phyloP scores from a whole-genome alignment of 2,113 vertebrate species.

The Mionectes macconnelli region DNA sequence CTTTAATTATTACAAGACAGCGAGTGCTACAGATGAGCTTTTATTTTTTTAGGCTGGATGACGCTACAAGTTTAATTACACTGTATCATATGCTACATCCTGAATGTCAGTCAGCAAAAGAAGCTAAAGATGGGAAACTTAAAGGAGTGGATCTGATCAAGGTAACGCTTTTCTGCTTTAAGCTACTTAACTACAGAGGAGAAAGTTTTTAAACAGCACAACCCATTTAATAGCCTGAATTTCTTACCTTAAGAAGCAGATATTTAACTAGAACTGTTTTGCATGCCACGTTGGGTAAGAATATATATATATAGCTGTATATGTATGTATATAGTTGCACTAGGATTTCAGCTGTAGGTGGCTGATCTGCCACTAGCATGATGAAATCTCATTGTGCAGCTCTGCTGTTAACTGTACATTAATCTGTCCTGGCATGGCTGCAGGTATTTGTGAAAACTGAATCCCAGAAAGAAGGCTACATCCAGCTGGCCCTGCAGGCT shows the following conservation, averaged over 20 bases:
- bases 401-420: neutral
- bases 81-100: constrained; percentile 90
- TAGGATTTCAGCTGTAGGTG: neutral
- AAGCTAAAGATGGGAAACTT: constrained; percentile 75
- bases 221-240: neutral
- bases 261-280: neutral
- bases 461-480: constrained; percentile 84
- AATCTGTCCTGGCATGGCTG: neutral
- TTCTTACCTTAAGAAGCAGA: neutral
- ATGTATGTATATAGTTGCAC: neutral
- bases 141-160: constrained; percentile 84
- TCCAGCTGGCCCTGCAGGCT: constrained; percentile 88
- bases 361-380: neutral
- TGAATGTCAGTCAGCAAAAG: constrained; percentile 83
- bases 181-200: neutral
- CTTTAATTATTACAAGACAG: neutral
- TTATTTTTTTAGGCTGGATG: constrained; percentile 75
- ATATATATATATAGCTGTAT: too few species aligned
- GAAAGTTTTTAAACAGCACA: neutral
- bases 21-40: neutral
- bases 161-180: constrained; percentile 68
- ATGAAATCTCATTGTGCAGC: neutral
- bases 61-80: constrained; percentile 81
- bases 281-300: accelerated
- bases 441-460: constrained; percentile 89